Conservation (phyloP, 2,888 invertebrate species). For the Macroteleia sp. region DNA sequence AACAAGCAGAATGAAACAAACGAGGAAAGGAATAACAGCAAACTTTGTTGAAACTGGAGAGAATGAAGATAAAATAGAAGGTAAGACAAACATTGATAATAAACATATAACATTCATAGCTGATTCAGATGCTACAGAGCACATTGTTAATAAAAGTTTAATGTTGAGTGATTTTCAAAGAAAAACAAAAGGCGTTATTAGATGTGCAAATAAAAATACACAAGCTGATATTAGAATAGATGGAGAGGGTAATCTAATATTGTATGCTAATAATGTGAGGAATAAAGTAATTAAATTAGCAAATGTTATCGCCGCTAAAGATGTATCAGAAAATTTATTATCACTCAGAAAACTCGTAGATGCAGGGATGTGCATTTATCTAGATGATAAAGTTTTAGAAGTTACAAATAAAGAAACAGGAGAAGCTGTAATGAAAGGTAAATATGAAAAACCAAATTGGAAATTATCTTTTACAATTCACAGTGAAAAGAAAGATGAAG, state of each 20-base stretch:
- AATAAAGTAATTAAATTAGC: constrained; percentile 52
- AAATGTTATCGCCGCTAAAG: constrained; percentile 62
- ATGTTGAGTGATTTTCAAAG: constrained; percentile 21
- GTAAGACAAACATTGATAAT: background rate
- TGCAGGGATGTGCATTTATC: constrained; percentile 14
- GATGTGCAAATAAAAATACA: constrained; percentile 63
- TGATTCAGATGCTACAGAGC: constrained; percentile 65
- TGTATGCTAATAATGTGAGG: constrained; percentile 37
- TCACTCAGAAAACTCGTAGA: constrained; percentile 64
- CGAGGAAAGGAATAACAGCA: too few species aligned
- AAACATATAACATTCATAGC: constrained; percentile 51
- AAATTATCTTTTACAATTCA: constrained; percentile 40
- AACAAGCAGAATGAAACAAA: too few species aligned
- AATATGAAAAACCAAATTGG: constrained; percentile 59
- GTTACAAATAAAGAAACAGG: constrained; percentile 44
- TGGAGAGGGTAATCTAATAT: constrained; percentile 63
- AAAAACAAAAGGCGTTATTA: constrained; percentile 43
- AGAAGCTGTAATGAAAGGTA: constrained; percentile 48
- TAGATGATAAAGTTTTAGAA: constrained; percentile 35
- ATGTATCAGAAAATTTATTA: constrained; percentile 67
- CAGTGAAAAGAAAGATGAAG: constrained; percentile 26
- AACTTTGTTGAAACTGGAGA: background rate
- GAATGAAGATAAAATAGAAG: background rate
- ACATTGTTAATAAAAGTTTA: constrained; percentile 21
- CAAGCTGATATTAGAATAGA: constrained; percentile 65